Percentiles rank a stretch among this genome's conserved stretches.
Conservation (phyloP, 2,797 vertebrate genomes). For the Presbytis comata region DNA sequence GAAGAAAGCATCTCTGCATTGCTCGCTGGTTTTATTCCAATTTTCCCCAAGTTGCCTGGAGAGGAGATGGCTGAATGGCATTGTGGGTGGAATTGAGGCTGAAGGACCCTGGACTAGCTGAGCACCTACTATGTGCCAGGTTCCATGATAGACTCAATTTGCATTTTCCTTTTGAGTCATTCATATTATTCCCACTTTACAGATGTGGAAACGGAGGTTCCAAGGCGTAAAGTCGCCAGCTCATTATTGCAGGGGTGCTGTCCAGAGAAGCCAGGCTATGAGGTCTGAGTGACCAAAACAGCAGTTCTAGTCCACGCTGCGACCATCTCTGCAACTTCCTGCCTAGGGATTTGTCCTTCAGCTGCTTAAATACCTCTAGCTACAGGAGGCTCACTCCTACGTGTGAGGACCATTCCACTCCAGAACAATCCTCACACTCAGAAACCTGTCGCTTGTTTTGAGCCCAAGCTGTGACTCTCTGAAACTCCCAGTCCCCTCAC, state of each 20-base stretch:
- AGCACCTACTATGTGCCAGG: not conserved
- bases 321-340: not conserved
- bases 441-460: not conserved
- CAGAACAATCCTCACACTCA: not conserved
- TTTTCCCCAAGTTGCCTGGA: not conserved
- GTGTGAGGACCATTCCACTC: not conserved
- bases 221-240: not conserved
- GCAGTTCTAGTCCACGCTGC: fast-evolving
- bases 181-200: not conserved
- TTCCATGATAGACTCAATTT: not conserved
- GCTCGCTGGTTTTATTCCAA: not conserved
- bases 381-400: not conserved
- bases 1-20: fast-evolving
- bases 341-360: not conserved
- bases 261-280: not conserved
- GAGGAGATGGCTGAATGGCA: not conserved
- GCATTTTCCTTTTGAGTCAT: fast-evolving
- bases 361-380: not conserved
- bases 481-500: not conserved
- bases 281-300: not conserved
- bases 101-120: not conserved
- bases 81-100: fast-evolving
- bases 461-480: not conserved
- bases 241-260: fast-evolving
- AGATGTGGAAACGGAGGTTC: not conserved